Conservation (phyloP, 2,888 invertebrate genomes). For the Drosophila yooni region DNA sequence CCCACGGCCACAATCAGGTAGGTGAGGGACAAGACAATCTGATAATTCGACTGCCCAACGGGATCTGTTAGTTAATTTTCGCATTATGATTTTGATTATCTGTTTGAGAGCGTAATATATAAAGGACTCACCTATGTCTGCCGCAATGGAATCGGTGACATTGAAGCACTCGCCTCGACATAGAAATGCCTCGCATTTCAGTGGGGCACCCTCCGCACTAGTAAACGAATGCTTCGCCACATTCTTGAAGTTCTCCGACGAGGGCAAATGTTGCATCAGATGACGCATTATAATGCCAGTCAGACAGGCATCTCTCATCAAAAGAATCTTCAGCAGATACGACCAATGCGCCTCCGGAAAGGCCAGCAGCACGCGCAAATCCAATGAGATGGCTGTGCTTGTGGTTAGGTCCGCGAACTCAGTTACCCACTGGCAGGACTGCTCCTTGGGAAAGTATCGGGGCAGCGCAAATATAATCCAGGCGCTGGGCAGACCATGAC, state of each 20-base stretch:
- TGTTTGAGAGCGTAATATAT: not conserved
- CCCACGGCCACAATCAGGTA: conserved; percentile 88
- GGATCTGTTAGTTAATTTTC: conserved; percentile 78
- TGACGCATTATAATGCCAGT: conserved; percentile 87
- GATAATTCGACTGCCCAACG: conserved; percentile 86
- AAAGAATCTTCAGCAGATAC: conserved; percentile 90
- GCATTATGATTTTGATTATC: not conserved
- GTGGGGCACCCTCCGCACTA: conserved; percentile 67
- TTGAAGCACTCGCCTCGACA: conserved; percentile 89
- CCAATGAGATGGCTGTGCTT: conserved; percentile 88
- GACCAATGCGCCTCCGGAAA: conserved; percentile 93
- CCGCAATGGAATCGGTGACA: conserved; percentile 79
- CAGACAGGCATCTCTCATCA: conserved; percentile 90
- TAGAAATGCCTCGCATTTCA: conserved; percentile 88
- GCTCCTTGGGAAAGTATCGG: conserved; percentile 86
- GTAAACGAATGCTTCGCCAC: conserved; percentile 84
- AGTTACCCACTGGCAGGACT: conserved; percentile 84
- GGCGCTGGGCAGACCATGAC: conserved; percentile 87
- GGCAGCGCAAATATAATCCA: conserved; percentile 91
- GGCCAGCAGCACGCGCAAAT: conserved; percentile 89
- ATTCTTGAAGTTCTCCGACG: conserved; percentile 84
- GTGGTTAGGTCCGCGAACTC: conserved; percentile 86
- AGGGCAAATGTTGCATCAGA: conserved; percentile 86
- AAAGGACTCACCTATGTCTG: conserved; percentile 74
- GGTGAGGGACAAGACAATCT: conserved; percentile 88